Evolutionary conservation across 2,888 invertebrate genomes (phyloP).

Genomic region (Agelastica alni): DNA sequence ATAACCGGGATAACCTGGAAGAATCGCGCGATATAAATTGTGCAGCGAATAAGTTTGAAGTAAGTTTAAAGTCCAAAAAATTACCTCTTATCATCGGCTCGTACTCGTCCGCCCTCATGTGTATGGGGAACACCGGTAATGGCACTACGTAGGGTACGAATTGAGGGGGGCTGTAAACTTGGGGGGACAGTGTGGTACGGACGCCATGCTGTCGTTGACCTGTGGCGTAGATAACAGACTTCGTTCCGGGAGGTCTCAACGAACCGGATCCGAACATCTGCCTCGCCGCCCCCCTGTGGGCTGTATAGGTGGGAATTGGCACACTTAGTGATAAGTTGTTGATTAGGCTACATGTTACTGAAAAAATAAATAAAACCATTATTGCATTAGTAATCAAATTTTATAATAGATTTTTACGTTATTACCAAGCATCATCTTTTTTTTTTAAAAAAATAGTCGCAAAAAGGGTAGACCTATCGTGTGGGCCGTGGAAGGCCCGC

Average conservation of each 20-base stretch:
- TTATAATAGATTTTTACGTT: too few species aligned
- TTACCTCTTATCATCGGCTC: conserved; percentile 17
- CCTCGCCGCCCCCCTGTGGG: conserved; percentile 59
- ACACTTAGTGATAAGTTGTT: conserved; percentile 8
- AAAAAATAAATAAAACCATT: too few species aligned
- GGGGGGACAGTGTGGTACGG: conserved; percentile 50
- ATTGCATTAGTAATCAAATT: too few species aligned
- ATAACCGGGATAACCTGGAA: conserved; percentile 30
- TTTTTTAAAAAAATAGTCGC: too few species aligned
- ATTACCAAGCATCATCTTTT: too few species aligned
- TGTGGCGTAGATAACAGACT: conserved; percentile 54
- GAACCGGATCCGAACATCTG: conserved; percentile 64
- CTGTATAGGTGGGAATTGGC: conserved; percentile 24
- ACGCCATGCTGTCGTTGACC: conserved; percentile 54
- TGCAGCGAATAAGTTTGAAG: too few species aligned
- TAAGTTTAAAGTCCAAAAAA: too few species aligned
- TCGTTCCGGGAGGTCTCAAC: conserved; percentile 57
- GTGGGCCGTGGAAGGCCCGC: too few species aligned
- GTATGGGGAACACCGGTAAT: conserved; percentile 18
- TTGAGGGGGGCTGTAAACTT: conserved; percentile 38
- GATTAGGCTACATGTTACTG: conserved; percentile 25
- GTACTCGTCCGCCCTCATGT: conserved; percentile 17
- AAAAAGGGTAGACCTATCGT: too few species aligned
- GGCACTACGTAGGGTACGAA: conserved; percentile 17
- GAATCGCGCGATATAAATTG: too few species aligned